Evolutionary conservation across 2,797 vertebrate genomes (phyloP).

Genomic region (Apogon talboti): DNA sequence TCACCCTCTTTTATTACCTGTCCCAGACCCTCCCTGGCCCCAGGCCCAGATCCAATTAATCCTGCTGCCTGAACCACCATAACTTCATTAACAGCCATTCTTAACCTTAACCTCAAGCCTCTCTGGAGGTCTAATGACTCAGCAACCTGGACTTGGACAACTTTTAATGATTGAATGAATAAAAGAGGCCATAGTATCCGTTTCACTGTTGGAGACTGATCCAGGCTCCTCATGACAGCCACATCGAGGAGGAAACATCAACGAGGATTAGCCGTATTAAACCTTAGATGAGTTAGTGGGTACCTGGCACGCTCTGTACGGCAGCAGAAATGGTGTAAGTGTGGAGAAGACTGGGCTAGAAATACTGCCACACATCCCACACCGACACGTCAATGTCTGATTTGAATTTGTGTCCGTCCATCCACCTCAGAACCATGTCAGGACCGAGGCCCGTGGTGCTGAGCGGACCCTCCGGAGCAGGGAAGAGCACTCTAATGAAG

Average conservation of each 20-base stretch:
- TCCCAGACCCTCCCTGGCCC: conserved; percentile 33
- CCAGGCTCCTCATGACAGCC: too few species aligned
- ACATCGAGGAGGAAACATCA: too few species aligned
- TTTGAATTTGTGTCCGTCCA: not conserved
- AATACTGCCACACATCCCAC: too few species aligned
- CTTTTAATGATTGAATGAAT: conserved; percentile 53
- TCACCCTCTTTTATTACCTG: conserved; percentile 44
- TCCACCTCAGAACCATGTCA: conserved; percentile 84
- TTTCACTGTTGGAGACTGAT: conserved; percentile 19
- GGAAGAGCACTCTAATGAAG: conserved; percentile 97
- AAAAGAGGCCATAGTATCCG: conserved; percentile 14
- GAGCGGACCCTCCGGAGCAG: conserved; percentile 95
- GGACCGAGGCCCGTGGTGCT: conserved; percentile 94
- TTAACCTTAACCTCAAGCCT: conserved; percentile 50
- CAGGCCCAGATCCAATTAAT: conserved; percentile 70
- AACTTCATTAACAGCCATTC: conserved; percentile 68
- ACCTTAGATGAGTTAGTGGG: conserved; percentile 49
- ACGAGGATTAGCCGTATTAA: conserved; percentile 65
- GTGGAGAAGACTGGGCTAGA: too few species aligned
- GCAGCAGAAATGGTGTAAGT: too few species aligned
- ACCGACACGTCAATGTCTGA: too few species aligned
- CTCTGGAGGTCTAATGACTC: conserved; percentile 37
- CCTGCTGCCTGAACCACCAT: conserved; percentile 59
- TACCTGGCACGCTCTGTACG: conserved; percentile 19
- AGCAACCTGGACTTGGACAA: conserved; percentile 34